phyloP scores from a whole-genome alignment of 2,797 vertebrate species.

The Hippopotamyrus pictus region DNA sequence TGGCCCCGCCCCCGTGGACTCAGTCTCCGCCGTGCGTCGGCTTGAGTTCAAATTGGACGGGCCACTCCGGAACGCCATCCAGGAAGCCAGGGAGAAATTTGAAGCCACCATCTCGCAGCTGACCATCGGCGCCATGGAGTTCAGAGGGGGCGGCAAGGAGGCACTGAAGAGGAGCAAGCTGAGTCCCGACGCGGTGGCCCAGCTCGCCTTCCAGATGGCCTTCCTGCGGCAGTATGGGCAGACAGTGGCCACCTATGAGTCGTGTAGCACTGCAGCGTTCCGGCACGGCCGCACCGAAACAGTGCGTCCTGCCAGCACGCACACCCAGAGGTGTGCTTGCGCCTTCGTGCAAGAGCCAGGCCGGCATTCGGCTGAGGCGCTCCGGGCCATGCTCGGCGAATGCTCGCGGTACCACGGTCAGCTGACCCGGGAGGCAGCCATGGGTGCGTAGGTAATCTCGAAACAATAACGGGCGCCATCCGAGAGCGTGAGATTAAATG shows the following conservation, averaged over 20 bases:
- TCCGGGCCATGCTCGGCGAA: conserved; percentile 68
- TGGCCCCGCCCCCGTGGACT: conserved; percentile 59
- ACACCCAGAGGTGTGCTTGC: conserved; percentile 75
- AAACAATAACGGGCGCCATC: neutral
- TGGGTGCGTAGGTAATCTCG: conserved; percentile 70
- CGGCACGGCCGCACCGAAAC: conserved; percentile 93
- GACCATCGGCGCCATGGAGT: conserved; percentile 69
- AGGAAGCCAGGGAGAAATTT: conserved; percentile 74
- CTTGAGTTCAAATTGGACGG: conserved; percentile 74
- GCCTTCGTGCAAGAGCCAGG: conserved; percentile 71
- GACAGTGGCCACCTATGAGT: conserved; percentile 87
- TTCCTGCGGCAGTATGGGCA: conserved; percentile 81
- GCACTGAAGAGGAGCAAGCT: conserved; percentile 82
- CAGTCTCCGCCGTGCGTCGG: conserved; percentile 63
- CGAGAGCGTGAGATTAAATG: neutral
- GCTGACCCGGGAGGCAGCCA: conserved; percentile 90
- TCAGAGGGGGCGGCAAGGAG: conserved; percentile 82
- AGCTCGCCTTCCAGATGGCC: conserved; percentile 94
- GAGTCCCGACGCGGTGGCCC: conserved; percentile 81
- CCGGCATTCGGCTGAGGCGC: conserved; percentile 64
- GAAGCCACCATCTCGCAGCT: conserved; percentile 67
- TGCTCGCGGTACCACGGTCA: conserved; percentile 86
- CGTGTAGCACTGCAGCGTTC: conserved; percentile 94
- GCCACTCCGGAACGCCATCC: conserved; percentile 70
- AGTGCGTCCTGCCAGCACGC: conserved; percentile 75